Base-by-base conservation (phyloP, 2,797 vertebrate species). In the Telmatherina bonti region DNA sequence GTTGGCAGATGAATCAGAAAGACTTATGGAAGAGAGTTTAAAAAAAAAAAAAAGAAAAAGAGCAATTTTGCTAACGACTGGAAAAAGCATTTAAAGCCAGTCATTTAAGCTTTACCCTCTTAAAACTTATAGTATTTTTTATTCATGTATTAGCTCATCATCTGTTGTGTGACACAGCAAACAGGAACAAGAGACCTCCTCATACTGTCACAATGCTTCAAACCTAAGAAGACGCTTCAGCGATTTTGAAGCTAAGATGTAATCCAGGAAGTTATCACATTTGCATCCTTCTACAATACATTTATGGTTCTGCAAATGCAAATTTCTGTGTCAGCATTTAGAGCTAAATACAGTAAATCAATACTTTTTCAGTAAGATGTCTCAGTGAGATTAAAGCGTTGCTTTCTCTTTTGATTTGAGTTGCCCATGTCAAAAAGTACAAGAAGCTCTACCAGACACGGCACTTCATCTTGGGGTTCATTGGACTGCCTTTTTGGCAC, bases 401-500 rank as follows among this genome's bases (percentile, higher is more conserved):
- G 78, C 78, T 70, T 81, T 61, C 67, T 83, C 49, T 73, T 79
- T 82, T 72, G 60, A 60, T 79, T 67, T 63, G 31, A 72, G 72
- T 74, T 79, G 72, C 67, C 78, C 52, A 58, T 49, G 62, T 86
- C 67, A 60, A 59, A 53, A 79, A 81, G 81, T 55, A 63, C 61
- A 6, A 52, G 36, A 38, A 43, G 26, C 79, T 91, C 93, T 95
- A 99, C 98, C 98, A 99, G 76, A 99, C 94, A 3, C 96, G 92
- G 84, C 97, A 99, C 69, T 95, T 97, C 88, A 92, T 89, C 2
- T 90, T 78, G 0, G 98, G 97, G 68, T 96, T 95, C 98, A 99
- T 99, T 38, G 73, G 78, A 5, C 93, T 94, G 72, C 96, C 97
- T 74, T 72, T 93, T 30, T 94, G 82, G 36, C 98, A 99, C 81